Base-by-base conservation (phyloP, 2,888 invertebrate genomes). In the Drosophila nigritarsus region DNA sequence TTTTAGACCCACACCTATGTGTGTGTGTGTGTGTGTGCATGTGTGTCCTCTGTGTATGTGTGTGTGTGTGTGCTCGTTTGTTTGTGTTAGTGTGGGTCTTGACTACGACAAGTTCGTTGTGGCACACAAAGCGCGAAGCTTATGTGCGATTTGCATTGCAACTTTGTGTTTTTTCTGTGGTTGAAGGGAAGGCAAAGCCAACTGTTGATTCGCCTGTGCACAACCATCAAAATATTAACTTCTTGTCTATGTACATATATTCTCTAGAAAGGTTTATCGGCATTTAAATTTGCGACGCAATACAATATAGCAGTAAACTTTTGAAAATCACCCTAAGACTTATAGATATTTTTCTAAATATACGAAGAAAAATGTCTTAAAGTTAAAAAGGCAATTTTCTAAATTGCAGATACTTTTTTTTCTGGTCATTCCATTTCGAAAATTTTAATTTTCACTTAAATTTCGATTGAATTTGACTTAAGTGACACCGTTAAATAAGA, bases 171-270 rank as follows among this genome's bases (percentile, higher is more conserved):
- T 78, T 76, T 75, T 63, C 71, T 59, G 51, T 45, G 40, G 53
- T 72, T 70, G 49, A 71, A 71, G 61, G 45, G 29, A 30, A 11
- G 15, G 54, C 56, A 60, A 74, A 75, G 70, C 86, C 83, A 85
- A 84, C 87, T 87, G 87, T 87, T 87, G 87, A 87, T 82, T 78
- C 69, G 56, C 62, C 71, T 65, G 60, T 68, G 78, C 45, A n/a
- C 55, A 64, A 36, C 45, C 54, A 40, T 59, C 51, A 68, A 76
- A 78, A 72, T 74, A 61, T 71, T 63, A 49, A 49, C 58, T 54
- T 71, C 65, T 40, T 56, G 61, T 71, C 68, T 72, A 29, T 55
- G 54, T 55, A 42, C 53, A n/a, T 48, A 42, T 55, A n/a, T 48
- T 50, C 61, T 64, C 59, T 2, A 11, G 13, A n/a, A 7, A 62